These are phyloP conservation scores for Dasyornis broadbenti DNA, from an alignment of 2,113 vertebrate species.

Conservation along the genomic window DNA sequence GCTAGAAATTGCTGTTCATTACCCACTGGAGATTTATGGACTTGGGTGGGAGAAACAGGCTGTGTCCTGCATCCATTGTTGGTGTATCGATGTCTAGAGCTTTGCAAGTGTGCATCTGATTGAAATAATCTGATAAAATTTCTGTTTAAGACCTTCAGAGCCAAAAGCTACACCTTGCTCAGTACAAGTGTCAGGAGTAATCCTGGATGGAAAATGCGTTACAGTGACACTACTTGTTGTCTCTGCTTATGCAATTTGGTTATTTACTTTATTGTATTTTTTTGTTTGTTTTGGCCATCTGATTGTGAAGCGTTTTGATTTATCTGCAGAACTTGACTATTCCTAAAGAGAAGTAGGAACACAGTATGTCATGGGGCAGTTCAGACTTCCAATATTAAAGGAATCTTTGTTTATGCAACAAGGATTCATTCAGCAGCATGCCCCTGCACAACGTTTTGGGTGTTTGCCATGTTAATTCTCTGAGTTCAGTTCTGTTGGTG, in stretches of 20 bases:
- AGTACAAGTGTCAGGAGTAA: neutral
- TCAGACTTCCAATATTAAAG: neutral
- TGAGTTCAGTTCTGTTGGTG: neutral
- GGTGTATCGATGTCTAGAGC: neutral
- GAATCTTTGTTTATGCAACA: conserved; percentile 36
- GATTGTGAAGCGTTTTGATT: neutral
- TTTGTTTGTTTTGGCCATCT: neutral
- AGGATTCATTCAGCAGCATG: conserved; percentile 16
- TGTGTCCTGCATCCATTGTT: neutral
- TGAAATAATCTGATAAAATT: neutral
- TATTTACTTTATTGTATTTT: neutral
- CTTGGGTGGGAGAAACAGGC: neutral
- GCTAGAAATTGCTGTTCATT: neutral
- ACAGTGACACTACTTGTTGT: neutral
- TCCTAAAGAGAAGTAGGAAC: neutral
- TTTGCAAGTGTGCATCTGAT: neutral
- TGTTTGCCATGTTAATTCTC: neutral
- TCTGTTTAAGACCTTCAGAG: neutral
- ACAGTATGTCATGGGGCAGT: neutral
- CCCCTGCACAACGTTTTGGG: neutral
- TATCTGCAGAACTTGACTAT: neutral
- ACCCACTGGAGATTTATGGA: neutral
- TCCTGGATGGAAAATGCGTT: neutral
- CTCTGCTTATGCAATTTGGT: neutral
- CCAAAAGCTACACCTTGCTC: neutral